phyloP scores from a whole-genome alignment of 2,888 invertebrate species.

The Hirtodrosophila confusa region DNA sequence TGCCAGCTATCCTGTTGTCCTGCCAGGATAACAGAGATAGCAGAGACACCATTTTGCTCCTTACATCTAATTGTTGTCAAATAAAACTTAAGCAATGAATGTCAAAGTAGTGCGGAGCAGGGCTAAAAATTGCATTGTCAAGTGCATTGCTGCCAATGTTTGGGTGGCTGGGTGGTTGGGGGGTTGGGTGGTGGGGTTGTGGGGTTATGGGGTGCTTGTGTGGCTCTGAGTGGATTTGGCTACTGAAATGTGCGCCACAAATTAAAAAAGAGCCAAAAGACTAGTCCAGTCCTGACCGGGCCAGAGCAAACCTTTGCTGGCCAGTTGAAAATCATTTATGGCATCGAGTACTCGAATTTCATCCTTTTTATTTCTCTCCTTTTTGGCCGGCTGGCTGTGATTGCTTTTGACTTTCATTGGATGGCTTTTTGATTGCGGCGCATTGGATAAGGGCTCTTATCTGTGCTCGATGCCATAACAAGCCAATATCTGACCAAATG shows the following conservation, averaged over 20 bases:
- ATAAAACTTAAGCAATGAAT: constrained; percentile 51
- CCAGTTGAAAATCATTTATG: constrained; percentile 6
- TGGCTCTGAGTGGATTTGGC: not conserved
- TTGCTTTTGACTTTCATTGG: constrained; percentile 52
- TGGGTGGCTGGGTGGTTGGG: not conserved
- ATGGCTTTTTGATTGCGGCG: constrained; percentile 46
- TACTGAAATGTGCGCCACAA: constrained; percentile 35
- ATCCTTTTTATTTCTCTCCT: not conserved
- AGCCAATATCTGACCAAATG: too few species aligned
- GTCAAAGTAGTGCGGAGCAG: constrained; percentile 8
- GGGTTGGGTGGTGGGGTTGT: not conserved
- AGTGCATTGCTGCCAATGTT: constrained; percentile 27
- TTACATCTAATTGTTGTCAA: constrained; percentile 9
- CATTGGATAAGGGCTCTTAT: constrained; percentile 31
- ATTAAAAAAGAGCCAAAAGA: constrained; percentile 24
- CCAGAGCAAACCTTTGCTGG: not conserved
- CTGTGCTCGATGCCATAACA: too few species aligned
- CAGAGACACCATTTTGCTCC: not conserved
- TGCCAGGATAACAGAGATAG: not conserved
- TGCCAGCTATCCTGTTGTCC: not conserved
- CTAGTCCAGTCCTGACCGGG: not conserved
- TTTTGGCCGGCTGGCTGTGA: constrained; percentile 11
- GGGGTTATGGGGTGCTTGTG: not conserved
- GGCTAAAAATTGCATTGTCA: constrained; percentile 58
- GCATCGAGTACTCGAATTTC: not conserved